Base-by-base conservation (phyloP, 2,797 vertebrate species). In the Austrolebias charrua region DNA sequence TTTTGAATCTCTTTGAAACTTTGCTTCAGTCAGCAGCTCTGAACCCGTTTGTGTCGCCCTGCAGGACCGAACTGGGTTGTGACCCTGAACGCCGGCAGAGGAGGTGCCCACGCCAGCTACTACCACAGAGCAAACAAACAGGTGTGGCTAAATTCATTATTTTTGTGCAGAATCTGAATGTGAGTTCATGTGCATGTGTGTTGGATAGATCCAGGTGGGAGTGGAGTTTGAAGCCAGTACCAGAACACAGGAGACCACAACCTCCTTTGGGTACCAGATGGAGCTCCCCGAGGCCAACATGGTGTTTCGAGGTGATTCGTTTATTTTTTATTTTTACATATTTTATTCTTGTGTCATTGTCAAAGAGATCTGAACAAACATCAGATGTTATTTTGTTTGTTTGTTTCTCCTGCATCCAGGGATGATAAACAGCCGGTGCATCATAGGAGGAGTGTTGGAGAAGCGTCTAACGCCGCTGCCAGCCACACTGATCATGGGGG, bases 181-280 rank as follows among this genome's bases (percentile, higher is more conserved):
- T 70, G 35, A 54, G 31, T 76, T 65, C 71, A 4, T 33, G 31
- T 24, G 24, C 24, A 24, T 24, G 24, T 24, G 38, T 63, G 28
- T 70, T 62, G 40, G 46, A 1, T 80, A 98, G 97, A 95, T 98
- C 53, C 96, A 97, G 86, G 94, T 98, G 0, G 97, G 97, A 12
- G 97, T 98, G 73, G 97, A 98, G 87, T 97, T 98, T 88, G 97
- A 98, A 81, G 96, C 96, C 54, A 98, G 96, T 74, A 98, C 96
- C 0, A 93, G 95, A 53, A 93, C 97, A 5, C 96, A 96, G 78
- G 97, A 98, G 79, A 98, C 95, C 1, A 95, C 93, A n/a, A 96
- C 96, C 11, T 96, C 95, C 48, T 97, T 98, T 0, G 97, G 96
- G 38, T 98, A 98, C 84, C 95, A 96, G 79, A 93, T 98, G 86